Evolutionary conservation across 2,797 vertebrate species (phyloP).

Genomic region (Chaunax sp.): DNA sequence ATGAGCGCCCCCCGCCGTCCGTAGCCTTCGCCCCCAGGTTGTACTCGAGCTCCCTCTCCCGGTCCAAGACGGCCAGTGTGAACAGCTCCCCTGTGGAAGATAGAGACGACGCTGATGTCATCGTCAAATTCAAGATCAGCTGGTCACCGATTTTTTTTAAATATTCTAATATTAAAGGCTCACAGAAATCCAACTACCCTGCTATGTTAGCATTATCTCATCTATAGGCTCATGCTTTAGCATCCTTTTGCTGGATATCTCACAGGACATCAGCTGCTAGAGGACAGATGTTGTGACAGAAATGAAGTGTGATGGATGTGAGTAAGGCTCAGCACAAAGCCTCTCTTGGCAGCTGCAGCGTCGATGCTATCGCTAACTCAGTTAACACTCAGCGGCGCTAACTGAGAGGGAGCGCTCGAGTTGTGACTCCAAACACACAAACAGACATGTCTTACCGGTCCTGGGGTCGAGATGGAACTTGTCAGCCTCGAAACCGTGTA

Average conservation of each 20-base stretch:
- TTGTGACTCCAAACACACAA: slow-evolving; percentile 40
- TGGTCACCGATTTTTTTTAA: background rate
- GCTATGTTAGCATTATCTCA: too few species aligned
- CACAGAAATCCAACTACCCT: too few species aligned
- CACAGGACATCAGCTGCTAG: background rate
- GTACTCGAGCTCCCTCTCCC: slow-evolving; percentile 85
- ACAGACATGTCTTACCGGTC: slow-evolving; percentile 84
- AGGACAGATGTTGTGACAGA: slow-evolving; percentile 31
- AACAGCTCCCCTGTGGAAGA: slow-evolving; percentile 88
- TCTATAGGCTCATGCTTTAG: too few species aligned
- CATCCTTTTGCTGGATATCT: background rate
- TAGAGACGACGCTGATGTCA: background rate
- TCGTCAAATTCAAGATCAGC: background rate
- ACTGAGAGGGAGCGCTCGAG: background rate
- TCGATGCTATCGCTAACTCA: slow-evolving; percentile 29
- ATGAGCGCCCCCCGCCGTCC: slow-evolving; percentile 94
- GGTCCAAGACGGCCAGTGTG: slow-evolving; percentile 88
- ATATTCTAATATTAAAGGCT: too few species aligned
- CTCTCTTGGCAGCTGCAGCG: slow-evolving; percentile 1
- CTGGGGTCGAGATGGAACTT: slow-evolving; percentile 91
- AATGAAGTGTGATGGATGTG: slow-evolving; percentile 41
- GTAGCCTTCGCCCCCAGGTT: slow-evolving; percentile 92
- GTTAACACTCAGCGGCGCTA: slow-evolving; percentile 14
- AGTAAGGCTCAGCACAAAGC: background rate
- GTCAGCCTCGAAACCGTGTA: slow-evolving; percentile 90